phyloP scores from a whole-genome alignment of 1,140 invertebrate genomes.

The Daktulosphaira vitifoliae region DNA sequence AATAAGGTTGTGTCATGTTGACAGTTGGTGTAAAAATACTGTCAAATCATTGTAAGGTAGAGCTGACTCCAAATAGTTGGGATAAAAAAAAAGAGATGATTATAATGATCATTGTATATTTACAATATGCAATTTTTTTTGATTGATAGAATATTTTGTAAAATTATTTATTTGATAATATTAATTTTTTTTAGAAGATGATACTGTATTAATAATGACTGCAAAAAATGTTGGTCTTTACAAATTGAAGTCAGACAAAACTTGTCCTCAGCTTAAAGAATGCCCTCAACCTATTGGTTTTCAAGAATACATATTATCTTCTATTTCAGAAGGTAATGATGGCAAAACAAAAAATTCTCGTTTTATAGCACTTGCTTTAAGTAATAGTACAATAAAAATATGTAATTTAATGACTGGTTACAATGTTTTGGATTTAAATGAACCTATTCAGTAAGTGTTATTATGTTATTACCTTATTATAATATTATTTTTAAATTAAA shows the following conservation, averaged over 20 bases:
- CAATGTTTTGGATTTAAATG: constrained; percentile 5
- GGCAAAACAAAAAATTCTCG: not conserved
- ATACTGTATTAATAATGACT: constrained; percentile 4
- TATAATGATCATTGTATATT: too few relatives aligned
- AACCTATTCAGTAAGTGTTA: constrained; percentile 16
- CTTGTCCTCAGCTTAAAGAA: not conserved
- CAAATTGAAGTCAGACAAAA: not conserved
- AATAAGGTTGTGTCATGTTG: too few relatives aligned
- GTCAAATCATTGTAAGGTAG: too few relatives aligned
- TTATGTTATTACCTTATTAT: too few relatives aligned
- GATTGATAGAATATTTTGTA: too few relatives aligned
- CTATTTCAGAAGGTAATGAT: not conserved
- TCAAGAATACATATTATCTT: not conserved
- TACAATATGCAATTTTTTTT: too few relatives aligned
- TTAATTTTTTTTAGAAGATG: not conserved
- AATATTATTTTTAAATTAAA: too few relatives aligned
- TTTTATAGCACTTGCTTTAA: constrained; percentile 12
- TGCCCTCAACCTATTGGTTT: not conserved
- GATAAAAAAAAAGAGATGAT: too few relatives aligned
- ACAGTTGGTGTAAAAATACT: too few relatives aligned
- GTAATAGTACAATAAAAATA: constrained; percentile 13
- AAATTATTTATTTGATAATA: too few relatives aligned
- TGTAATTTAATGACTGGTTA: constrained; percentile 3
- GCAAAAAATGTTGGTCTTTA: not conserved
- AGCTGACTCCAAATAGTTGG: too few relatives aligned